Evolutionary conservation across 2,797 vertebrate species (phyloP).

Genomic region (Gouania willdenowi): DNA sequence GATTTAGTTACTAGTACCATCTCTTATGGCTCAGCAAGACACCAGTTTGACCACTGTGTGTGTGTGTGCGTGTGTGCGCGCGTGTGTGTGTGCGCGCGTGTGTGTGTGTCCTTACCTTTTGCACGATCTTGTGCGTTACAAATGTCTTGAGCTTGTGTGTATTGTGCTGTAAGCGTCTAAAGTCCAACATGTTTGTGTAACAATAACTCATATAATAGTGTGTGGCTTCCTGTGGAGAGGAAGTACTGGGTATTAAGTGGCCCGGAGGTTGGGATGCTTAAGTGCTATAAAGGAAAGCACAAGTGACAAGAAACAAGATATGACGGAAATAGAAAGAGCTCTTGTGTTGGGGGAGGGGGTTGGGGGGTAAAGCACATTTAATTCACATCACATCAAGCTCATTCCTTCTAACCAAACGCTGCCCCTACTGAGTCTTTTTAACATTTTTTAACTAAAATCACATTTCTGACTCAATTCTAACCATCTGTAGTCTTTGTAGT

Average conservation of each 20-base stretch:
- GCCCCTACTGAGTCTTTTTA: too few species aligned
- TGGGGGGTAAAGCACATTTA: too few species aligned
- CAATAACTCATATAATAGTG: constrained; percentile 3
- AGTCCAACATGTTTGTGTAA: constrained; percentile 9
- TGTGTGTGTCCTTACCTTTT: background rate
- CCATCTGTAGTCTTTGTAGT: too few species aligned
- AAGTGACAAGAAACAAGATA: constrained; percentile 70
- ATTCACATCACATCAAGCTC: too few species aligned
- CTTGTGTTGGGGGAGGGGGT: background rate
- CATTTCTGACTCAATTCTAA: too few species aligned
- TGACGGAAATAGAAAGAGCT: constrained; percentile 62
- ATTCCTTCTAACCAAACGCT: too few species aligned
- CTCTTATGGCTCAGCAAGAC: constrained; percentile 39
- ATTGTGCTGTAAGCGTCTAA: background rate
- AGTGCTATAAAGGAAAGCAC: constrained; percentile 57
- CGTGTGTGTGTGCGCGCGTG: background rate
- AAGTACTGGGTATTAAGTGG: constrained; percentile 65
- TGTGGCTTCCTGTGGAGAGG: constrained; percentile 58
- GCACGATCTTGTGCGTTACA: background rate
- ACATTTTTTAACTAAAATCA: too few species aligned
- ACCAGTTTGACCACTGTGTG: constrained; percentile 36
- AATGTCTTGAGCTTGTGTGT: background rate
- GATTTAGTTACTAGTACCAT: constrained; percentile 38
- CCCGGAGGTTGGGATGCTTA: constrained; percentile 69
- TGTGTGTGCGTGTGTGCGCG: constrained; percentile 15